These are phyloP conservation scores for Drosophila testacea DNA, from an alignment of 2,888 invertebrate genomes.

Conservation along the genomic window DNA sequence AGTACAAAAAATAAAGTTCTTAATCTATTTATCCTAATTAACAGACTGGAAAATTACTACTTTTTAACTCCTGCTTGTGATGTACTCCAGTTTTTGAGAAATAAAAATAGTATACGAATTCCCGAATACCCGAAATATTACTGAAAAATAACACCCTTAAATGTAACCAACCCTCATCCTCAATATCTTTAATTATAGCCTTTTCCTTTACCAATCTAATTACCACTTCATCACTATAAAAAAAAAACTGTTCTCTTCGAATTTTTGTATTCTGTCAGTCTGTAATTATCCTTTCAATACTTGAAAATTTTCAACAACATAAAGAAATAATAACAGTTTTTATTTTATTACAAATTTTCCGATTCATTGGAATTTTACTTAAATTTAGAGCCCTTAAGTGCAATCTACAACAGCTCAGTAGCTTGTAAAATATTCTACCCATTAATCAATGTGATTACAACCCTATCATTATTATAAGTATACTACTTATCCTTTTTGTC, in stretches of 20 bases:
- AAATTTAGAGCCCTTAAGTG: not conserved
- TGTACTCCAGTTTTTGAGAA: no score
- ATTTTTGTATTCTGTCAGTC: not conserved
- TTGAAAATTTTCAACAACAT: not conserved
- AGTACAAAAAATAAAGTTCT: no score
- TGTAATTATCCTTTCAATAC: conserved; percentile 8
- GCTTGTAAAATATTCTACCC: not conserved
- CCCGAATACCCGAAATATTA: no score
- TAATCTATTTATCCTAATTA: no score
- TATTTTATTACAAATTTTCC: no score
- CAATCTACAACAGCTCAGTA: not conserved
- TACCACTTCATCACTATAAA: not conserved
- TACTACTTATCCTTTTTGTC: not conserved
- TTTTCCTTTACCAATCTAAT: not conserved
- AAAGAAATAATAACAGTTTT: not conserved
- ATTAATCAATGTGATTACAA: not conserved
- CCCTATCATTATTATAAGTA: not conserved
- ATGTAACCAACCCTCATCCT: not conserved
- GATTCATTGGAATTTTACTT: not conserved
- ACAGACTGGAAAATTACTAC: no score
- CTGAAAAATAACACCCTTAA: not conserved
- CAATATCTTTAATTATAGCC: not conserved
- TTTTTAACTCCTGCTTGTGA: no score
- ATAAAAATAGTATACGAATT: no score
- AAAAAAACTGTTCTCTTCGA: not conserved